Conservation (phyloP, 2,888 invertebrate species). For the Eristalis intricaria region DNA sequence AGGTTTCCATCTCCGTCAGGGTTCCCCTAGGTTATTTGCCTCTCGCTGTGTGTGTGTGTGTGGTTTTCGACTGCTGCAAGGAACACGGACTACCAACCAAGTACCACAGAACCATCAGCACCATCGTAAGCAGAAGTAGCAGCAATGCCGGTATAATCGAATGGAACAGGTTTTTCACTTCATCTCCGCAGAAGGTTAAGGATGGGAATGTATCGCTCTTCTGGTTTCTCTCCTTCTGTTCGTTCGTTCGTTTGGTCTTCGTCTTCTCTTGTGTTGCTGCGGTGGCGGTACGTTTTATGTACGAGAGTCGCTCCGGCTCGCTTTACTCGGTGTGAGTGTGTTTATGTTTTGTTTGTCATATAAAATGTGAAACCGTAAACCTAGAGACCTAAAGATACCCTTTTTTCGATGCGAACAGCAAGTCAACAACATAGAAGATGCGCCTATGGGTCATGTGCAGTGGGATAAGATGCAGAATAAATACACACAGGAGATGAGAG, state of each 20-base stretch:
- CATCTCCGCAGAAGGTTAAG: constrained; percentile 25
- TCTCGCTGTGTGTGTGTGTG: background rate
- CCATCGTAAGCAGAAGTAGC: background rate
- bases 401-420: constrained; percentile 38
- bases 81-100: background rate
- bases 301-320: constrained; percentile 8
- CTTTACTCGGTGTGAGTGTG: background rate
- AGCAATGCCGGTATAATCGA: constrained; percentile 22
- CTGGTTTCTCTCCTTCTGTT: background rate
- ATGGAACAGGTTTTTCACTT: constrained; percentile 61
- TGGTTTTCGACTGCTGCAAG: constrained; percentile 1
- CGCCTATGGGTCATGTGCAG: constrained; percentile 65
- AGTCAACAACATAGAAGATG: constrained; percentile 22
- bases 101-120: background rate
- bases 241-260: background rate
- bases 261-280: background rate
- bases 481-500: background rate
- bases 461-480: constrained; percentile 26
- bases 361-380: constrained; percentile 67
- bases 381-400: constrained; percentile 70
- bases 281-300: constrained; percentile 54
- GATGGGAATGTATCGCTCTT: constrained; percentile 13
- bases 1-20: constrained; percentile 38
- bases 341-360: constrained; percentile 28
- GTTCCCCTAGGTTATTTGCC: background rate